Evolutionary conservation across 2,888 invertebrate genomes (phyloP).

Genomic region (Acanthosepion pharaonis): DNA sequence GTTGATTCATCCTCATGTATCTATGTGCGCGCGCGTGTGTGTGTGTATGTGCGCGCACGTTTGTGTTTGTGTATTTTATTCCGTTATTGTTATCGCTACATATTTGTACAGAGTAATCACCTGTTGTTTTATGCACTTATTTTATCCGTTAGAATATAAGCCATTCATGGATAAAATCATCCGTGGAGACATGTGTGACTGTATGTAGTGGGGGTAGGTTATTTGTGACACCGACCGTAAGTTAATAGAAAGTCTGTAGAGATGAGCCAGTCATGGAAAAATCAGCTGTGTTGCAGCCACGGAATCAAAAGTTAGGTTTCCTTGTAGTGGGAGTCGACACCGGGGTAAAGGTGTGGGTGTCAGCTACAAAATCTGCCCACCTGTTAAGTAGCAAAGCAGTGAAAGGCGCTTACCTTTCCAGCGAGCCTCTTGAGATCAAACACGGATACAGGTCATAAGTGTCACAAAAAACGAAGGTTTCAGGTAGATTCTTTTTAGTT

Average conservation of each 20-base stretch:
- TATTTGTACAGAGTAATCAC: background rate
- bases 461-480: background rate
- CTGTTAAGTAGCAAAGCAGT: background rate
- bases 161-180: background rate
- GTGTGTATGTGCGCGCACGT: no score
- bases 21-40: no score
- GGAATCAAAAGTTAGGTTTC: background rate
- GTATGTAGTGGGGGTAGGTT: background rate
- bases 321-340: background rate
- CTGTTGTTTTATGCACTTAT: background rate
- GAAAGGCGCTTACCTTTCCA: background rate
- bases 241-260: background rate
- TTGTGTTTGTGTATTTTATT: no score
- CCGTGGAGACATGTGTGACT: background rate
- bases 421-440: background rate
- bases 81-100: no score
- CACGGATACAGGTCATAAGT: background rate
- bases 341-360: background rate
- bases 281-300: background rate
- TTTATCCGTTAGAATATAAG: background rate
- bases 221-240: background rate
- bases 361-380: background rate
- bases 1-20: no score
- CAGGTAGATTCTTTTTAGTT: background rate
- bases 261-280: background rate